Percentiles rank a stretch among this genome's conserved stretches.
Evolutionary conservation across 2,888 invertebrate genomes (phyloP).

Genomic region (Conus canariensis): DNA sequence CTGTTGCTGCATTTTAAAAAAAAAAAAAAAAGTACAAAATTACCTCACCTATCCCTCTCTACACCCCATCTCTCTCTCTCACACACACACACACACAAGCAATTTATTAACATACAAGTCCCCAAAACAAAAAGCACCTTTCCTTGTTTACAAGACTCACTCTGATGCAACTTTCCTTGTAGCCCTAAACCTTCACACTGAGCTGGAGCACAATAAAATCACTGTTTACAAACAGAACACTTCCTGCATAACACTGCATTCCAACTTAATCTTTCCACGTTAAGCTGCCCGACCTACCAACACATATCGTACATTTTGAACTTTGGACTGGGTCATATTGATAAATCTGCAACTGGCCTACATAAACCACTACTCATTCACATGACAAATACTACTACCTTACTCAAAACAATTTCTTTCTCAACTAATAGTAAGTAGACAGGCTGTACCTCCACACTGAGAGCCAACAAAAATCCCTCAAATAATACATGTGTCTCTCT

Average conservation of each 20-base stretch:
- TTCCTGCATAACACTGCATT: neutral
- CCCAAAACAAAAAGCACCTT: neutral
- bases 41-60: neutral
- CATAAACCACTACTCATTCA: neutral
- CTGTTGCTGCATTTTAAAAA: too few relatives aligned
- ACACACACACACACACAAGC: neutral
- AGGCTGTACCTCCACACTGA: too few relatives aligned
- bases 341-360: slow-evolving; percentile 5
- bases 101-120: neutral
- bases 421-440: neutral
- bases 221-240: slow-evolving; percentile 27
- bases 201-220: neutral
- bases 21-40: too few relatives aligned
- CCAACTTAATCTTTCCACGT: neutral
- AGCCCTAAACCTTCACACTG: neutral
- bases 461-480: too few relatives aligned
- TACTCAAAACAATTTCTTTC: neutral
- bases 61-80: neutral
- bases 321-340: slow-evolving; percentile 1
- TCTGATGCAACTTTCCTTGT: neutral
- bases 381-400: slow-evolving; percentile 1
- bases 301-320: neutral
- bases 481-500: too few relatives aligned
- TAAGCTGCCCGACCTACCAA: neutral
- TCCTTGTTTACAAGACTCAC: neutral